Evolutionary conservation across 2,113 vertebrate genomes (phyloP).

Genomic region (Scartelaos histophorus): DNA sequence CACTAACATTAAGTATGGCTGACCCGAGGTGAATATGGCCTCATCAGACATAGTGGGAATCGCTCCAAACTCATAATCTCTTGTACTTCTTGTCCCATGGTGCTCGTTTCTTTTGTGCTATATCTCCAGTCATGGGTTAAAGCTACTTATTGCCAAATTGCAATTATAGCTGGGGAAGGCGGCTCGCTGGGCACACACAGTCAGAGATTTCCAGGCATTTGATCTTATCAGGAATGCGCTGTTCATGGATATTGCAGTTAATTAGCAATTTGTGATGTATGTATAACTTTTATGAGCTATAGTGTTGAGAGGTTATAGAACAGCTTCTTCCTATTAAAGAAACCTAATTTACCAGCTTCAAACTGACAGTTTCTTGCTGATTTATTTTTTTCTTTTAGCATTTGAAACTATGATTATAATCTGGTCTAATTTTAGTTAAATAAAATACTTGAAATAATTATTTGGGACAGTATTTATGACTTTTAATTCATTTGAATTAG

Average conservation of each 20-base stretch:
- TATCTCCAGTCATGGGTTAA: conserved; percentile 47
- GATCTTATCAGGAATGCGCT: too few relatives aligned
- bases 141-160: conserved; percentile 76
- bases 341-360: too few relatives aligned
- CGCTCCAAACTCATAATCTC: conserved; percentile 70
- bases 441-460: too few relatives aligned
- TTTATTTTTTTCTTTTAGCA: not conserved
- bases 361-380: not conserved
- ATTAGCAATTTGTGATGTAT: too few relatives aligned
- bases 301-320: not conserved
- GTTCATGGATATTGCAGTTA: too few relatives aligned
- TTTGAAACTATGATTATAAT: not conserved
- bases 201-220: too few relatives aligned
- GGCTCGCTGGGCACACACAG: not conserved
- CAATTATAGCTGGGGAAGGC: conserved; percentile 63
- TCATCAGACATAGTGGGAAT: conserved; percentile 26
- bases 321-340: too few relatives aligned
- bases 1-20: conserved; percentile 73
- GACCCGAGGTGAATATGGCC: conserved; percentile 74
- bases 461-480: too few relatives aligned
- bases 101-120: conserved; percentile 56
- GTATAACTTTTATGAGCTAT: not conserved
- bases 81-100: conserved; percentile 68
- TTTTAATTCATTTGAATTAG: too few relatives aligned
- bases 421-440: not conserved